Evolutionary conservation across 2,113 vertebrate species (phyloP), one percentile per base, ranked within the genome.

Genomic region (Rhinopomastus cyanomelas): DNA sequence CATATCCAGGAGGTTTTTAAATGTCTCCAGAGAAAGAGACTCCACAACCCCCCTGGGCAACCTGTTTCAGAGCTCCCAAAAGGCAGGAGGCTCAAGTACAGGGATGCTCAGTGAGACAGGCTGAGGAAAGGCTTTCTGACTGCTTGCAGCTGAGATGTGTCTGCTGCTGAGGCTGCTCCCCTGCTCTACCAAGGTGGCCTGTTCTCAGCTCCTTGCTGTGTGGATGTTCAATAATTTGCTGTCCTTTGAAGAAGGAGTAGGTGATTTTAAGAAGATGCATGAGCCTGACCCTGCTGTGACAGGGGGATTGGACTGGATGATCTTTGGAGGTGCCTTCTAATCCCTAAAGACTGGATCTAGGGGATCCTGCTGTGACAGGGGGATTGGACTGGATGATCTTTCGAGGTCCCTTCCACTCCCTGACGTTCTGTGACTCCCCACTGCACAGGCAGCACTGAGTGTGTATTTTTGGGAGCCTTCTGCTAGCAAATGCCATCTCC

Each of bases 161-260:
- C 64, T 8, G 1, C 46, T 3, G 39, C 64, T n/a, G 49, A 2
- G 2, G 23, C 46, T 56, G 72, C 39, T 2, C 8, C 34, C 46
- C 25, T 79, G 42, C 48, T 52, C 25, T 23, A 7, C 48, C 0
- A 0, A 56, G 51, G 46, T 9, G 7, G 34, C 30, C 66, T 69
- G 42, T 46, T 30, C 57, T 22, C 8, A 81, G 16, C 8, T 27
- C n/a, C 39, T 65, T 57, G 71, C 78, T 5, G 2, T 5, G 0
- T 10, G 18, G 22, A 52, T 81, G 11, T 23, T 67, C 12, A 30
- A 0, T 52, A 27, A 86, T 66, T 44, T 1, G 1, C 0, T 1
- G 25, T 62, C 37, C 29, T 66, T 80, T 61, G 32, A 53, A 78
- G 64, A 48, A 19, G 25, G 39, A 39, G 10, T 8, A 42, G 37